phyloP scores from a whole-genome alignment of 1,140 invertebrate species.

The Musca vetustissima region DNA sequence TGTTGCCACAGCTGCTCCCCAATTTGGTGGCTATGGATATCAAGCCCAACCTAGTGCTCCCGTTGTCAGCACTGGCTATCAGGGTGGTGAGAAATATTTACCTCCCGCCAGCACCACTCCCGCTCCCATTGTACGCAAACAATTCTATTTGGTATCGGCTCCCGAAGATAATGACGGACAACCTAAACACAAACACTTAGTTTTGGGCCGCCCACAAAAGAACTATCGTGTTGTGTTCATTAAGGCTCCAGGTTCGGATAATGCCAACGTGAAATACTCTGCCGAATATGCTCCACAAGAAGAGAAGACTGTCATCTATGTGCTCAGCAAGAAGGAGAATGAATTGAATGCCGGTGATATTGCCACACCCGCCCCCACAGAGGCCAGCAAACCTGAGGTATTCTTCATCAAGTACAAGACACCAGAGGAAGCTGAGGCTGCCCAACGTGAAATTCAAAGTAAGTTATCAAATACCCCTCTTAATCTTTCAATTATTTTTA shows the following conservation, averaged over 20 bases:
- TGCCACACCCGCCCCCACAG: constrained; percentile 71
- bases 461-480: not conserved
- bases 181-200: constrained; percentile 47
- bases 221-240: constrained; percentile 88
- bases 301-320: constrained; percentile 85
- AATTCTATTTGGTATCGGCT: constrained; percentile 52
- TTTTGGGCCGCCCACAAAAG: constrained; percentile 66
- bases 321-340: constrained; percentile 75
- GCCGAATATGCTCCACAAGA: constrained; percentile 60
- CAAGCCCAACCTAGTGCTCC: constrained; percentile 31
- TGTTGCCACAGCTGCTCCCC: constrained; percentile 34
- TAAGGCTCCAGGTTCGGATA: constrained; percentile 76
- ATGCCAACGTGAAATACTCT: constrained; percentile 56
- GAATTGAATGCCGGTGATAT: constrained; percentile 65
- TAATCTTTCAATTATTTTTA: not conserved
- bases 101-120: constrained; percentile 46
- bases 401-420: constrained; percentile 77
- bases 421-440: constrained; percentile 59
- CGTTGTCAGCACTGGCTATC: constrained; percentile 32
- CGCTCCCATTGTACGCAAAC: constrained; percentile 50
- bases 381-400: constrained; percentile 73
- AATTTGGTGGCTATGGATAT: constrained; percentile 44
- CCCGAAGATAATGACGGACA: constrained; percentile 49
- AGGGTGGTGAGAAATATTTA: constrained; percentile 50
- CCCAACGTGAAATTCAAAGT: constrained; percentile 53